Percentiles rank a stretch among this genome's conserved stretches.
Conservation (phyloP, 2,113 vertebrate genomes). For the Podilymbus podiceps region DNA sequence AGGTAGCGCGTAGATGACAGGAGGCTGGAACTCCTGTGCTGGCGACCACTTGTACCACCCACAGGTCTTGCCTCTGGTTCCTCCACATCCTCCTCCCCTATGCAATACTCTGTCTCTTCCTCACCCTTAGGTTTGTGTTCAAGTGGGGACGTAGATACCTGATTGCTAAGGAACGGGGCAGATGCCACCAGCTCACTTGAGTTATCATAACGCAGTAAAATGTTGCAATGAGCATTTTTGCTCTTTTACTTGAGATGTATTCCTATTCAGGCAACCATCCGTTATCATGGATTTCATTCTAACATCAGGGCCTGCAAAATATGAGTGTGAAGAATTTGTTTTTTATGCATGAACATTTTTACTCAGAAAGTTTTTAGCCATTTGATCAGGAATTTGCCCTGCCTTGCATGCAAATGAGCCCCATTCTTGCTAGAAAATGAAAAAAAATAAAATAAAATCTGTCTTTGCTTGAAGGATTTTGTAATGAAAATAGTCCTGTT, state of each 20-base stretch:
- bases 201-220: not conserved
- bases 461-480: not conserved
- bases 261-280: not conserved
- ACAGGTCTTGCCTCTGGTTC: not conserved
- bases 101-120: not conserved
- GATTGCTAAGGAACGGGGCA: not conserved
- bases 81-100: not conserved
- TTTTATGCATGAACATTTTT: not conserved
- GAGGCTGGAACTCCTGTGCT: not conserved
- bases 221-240: not conserved
- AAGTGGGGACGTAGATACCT: not conserved
- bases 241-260: not conserved
- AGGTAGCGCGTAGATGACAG: not conserved
- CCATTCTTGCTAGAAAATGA: not conserved
- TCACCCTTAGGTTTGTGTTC: not conserved
- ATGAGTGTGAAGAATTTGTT: not conserved
- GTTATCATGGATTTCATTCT: not conserved
- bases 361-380: not conserved
- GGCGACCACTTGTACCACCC: not conserved
- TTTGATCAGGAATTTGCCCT: not conserved
- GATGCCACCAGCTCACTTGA: accelerated
- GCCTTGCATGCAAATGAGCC: not conserved
- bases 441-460: too few relatives aligned
- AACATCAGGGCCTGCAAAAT: not conserved
- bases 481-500: not conserved